Evolutionary conservation across 1,140 invertebrate species (phyloP).

Genomic region (Meloidogyne floridensis): DNA sequence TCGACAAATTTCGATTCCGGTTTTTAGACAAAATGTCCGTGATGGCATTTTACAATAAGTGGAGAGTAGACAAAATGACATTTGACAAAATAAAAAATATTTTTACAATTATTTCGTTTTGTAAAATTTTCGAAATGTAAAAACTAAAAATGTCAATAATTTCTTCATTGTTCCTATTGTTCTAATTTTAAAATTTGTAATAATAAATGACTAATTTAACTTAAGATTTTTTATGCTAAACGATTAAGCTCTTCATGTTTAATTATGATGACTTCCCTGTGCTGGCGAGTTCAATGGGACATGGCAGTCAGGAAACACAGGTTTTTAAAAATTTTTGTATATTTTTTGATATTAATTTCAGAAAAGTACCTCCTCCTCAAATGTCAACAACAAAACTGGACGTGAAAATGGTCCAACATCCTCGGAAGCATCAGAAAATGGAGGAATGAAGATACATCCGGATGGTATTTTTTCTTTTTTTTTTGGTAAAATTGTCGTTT

Average conservation of each 20-base stretch:
- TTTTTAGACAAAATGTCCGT: too few relatives aligned
- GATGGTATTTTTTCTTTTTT: constrained; percentile 29
- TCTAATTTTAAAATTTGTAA: too few relatives aligned
- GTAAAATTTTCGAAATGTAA: too few relatives aligned
- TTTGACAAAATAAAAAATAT: too few relatives aligned
- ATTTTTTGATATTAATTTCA: not conserved
- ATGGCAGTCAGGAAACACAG: constrained; percentile 14
- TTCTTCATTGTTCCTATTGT: too few relatives aligned
- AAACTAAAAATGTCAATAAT: too few relatives aligned
- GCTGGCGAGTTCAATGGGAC: constrained; percentile 13
- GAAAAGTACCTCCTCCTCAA: not conserved
- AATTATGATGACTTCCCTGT: constrained; percentile 29
- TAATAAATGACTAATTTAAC: not conserved
- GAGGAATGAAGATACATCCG: constrained; percentile 43
- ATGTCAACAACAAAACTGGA: not conserved
- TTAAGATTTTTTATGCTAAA: not conserved
- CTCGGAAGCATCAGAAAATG: constrained; percentile 12
- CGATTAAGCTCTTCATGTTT: not conserved
- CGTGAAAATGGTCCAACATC: not conserved
- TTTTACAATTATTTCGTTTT: too few relatives aligned
- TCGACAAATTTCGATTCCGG: too few relatives aligned
- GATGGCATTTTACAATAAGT: too few relatives aligned
- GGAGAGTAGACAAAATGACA: too few relatives aligned
- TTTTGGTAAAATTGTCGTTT: not conserved
- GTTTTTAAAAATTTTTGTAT: not conserved